Base-by-base conservation (phyloP, 1,140 invertebrate genomes). In the Drosophila parvula region DNA sequence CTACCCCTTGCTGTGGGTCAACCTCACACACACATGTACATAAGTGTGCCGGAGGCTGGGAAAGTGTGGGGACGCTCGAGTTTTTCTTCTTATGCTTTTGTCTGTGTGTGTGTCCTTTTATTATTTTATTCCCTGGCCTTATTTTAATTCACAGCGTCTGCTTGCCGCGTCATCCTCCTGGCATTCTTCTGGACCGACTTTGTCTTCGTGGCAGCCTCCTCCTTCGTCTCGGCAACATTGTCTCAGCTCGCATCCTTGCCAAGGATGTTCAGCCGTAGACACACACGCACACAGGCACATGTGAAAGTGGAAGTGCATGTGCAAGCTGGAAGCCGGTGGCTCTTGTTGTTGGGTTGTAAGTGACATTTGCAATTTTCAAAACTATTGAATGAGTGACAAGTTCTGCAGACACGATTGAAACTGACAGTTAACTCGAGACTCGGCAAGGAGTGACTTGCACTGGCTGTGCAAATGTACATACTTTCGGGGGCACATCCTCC, bases 381-480 rank as follows among this genome's bases (percentile, higher is more conserved):
- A 91, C 89, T 91, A 91, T 91, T 91, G 89, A 91, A 91, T 91
- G 89, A 91, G 90, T 91, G 89, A 91, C 89, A 91, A 91, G 84
- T 90, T 91, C 76, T 89, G 90, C 89, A 91, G 89, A 91, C 89
- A 91, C 85, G 85, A 91, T 90, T 91, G 89, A 91, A 91, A 91
- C 84, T 91, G 89, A 91, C 89, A 91, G 81, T 69, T 74, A 78
- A 62, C 77, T 77, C 65, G 69, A 71, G 67, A 59, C 67, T 71
- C 43, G 65, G 51, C 43, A 59, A 32, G 22, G 51, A 73, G 65
- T 73, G 69, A 73, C 67, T 73, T 71, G 69, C 69, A 73, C 48
- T 59, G 36, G 36, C 16, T 59, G 22, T 48, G 38, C 11, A 36
- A 43, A 27, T 51, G 9, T 34, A 11, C 44, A 43, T 62, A 18